Evolutionary conservation across 2,113 vertebrate species (phyloP).

Genomic region (Circaetus gallicus): DNA sequence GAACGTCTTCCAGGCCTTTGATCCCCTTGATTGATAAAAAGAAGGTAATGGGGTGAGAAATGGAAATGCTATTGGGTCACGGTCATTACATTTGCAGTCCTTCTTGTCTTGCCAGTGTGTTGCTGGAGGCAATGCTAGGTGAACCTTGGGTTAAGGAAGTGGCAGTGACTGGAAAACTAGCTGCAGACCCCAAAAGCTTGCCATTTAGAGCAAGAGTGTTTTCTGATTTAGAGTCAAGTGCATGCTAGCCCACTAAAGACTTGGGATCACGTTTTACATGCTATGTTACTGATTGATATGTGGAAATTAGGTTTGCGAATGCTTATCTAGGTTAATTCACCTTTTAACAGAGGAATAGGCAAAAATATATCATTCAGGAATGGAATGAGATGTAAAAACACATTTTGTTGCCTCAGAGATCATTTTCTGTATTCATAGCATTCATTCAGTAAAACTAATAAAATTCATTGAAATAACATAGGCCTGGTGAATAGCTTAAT

Average conservation of each 20-base stretch:
- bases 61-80: background rate
- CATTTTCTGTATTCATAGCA: background rate
- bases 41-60: constrained; percentile 6
- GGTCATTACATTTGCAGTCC: background rate
- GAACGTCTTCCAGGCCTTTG: background rate
- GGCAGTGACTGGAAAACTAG: background rate
- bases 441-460: background rate
- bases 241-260: background rate
- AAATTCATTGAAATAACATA: background rate
- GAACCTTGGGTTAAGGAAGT: background rate
- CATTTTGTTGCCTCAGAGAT: background rate
- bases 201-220: background rate
- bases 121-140: background rate
- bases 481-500: background rate
- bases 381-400: background rate
- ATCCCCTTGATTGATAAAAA: background rate
- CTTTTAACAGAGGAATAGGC: background rate
- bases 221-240: background rate
- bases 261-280: background rate
- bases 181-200: background rate
- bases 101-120: background rate
- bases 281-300: background rate
- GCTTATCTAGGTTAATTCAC: background rate
- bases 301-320: background rate
- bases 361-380: background rate